Evolutionary conservation across 2,113 vertebrate genomes (phyloP).

Genomic region (Otis tarda): DNA sequence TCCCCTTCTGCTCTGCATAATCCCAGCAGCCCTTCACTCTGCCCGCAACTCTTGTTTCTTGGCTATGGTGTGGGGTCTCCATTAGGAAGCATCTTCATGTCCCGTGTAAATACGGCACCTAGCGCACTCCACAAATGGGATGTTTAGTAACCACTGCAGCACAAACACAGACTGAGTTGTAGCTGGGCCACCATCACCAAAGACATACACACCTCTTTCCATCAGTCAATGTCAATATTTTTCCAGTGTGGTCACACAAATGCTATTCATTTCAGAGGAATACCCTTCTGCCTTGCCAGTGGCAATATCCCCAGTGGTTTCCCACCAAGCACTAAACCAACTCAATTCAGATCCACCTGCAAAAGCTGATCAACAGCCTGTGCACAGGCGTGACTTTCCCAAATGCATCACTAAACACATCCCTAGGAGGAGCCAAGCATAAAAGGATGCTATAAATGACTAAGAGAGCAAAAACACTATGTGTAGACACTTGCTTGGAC

Average conservation of each 20-base stretch:
- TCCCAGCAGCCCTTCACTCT: neutral
- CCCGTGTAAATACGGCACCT: neutral
- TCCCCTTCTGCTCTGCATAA: neutral
- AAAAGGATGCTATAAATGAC: neutral
- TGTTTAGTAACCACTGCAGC: neutral
- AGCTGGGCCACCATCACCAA: neutral
- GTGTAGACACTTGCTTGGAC: neutral
- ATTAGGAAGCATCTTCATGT: neutral
- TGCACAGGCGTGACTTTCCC: neutral
- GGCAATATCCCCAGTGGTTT: neutral
- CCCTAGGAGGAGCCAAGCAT: neutral
- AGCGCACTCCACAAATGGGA: rapidly evolving
- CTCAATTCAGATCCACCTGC: neutral
- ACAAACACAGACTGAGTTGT: neutral
- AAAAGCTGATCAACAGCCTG: neutral
- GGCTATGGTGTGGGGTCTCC: neutral
- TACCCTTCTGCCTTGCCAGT: neutral
- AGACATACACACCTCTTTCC: neutral
- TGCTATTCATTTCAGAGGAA: neutral
- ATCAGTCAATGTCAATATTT: neutral
- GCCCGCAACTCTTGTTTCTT: neutral
- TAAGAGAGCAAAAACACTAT: neutral
- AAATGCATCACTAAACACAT: neutral
- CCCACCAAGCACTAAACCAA: neutral
- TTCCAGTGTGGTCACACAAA: neutral